A percentile compares a stretch with the other conserved stretches of the same genome.
phyloP scores from a whole-genome alignment of 2,888 invertebrate species.

The Gnatocerus cornutus region DNA sequence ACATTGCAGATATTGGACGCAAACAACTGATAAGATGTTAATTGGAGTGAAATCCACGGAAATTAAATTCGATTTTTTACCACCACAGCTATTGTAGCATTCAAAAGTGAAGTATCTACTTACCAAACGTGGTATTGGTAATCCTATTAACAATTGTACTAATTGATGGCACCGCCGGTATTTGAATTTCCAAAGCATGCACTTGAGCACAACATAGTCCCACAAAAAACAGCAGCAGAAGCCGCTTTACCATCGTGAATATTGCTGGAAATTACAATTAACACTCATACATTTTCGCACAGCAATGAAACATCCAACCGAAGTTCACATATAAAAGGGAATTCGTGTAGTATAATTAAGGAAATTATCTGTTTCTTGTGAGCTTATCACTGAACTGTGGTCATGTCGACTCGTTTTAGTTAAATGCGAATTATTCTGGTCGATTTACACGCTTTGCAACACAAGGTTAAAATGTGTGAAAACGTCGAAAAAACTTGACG shows the following conservation, averaged over 20 bases:
- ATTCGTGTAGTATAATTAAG: conserved; percentile 32
- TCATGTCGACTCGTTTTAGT: conserved; percentile 23
- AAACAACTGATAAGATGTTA: no score
- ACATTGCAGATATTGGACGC: no score
- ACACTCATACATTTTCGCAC: conserved; percentile 9
- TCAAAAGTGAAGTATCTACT: no score
- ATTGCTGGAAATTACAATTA: not conserved
- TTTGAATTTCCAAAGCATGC: conserved; percentile 17
- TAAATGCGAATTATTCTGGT: conserved; percentile 20
- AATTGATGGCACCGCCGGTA: conserved; percentile 55
- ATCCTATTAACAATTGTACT: conserved; percentile 61
- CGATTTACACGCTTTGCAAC: conserved; percentile 18
- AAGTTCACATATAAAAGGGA: conserved; percentile 32
- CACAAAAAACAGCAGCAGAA: conserved; percentile 20
- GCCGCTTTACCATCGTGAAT: conserved; percentile 15
- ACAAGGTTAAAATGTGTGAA: conserved; percentile 34
- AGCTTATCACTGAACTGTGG: conserved; percentile 30
- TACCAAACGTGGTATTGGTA: conserved; percentile 64
- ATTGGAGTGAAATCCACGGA: no score
- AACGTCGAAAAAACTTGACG: conserved; percentile 16
- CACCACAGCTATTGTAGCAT: no score
- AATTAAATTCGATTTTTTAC: no score
- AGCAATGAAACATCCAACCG: conserved; percentile 29
- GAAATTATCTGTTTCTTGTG: conserved; percentile 31
- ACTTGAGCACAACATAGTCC: conserved; percentile 10